phyloP scores from a whole-genome alignment of 2,888 invertebrate genomes.

The Drosophila affinis region DNA sequence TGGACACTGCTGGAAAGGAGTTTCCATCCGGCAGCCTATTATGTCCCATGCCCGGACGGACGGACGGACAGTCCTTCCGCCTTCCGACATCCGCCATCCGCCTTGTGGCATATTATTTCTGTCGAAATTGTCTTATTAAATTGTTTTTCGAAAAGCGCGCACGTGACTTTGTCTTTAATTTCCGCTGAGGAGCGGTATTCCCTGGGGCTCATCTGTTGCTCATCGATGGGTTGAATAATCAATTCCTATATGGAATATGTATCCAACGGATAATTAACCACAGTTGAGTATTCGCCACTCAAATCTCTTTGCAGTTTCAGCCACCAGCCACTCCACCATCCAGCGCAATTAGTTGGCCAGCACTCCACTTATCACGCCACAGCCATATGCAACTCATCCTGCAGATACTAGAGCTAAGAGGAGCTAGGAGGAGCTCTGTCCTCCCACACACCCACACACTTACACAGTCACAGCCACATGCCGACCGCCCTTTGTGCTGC shows the following conservation, averaged over 20 bases:
- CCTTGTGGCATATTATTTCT: conserved; percentile 52
- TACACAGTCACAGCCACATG: neutral
- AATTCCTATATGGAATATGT: neutral
- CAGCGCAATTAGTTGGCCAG: conserved; percentile 37
- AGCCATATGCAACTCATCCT: conserved; percentile 12
- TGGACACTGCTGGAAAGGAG: conserved; percentile 43
- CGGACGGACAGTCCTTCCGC: neutral
- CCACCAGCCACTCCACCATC: too few species aligned
- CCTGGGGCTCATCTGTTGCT: neutral
- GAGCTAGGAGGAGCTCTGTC: neutral
- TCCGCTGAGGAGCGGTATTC: neutral
- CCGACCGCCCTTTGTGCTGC: conserved; percentile 51
- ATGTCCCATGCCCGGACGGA: neutral
- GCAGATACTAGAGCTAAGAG: neutral
- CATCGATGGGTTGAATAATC: neutral
- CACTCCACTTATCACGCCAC: conserved; percentile 23
- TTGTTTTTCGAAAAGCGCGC: conserved; percentile 48
- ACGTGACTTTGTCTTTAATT: conserved; percentile 63
- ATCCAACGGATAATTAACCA: neutral
- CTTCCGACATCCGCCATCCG: conserved; percentile 6
- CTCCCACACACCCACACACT: neutral
- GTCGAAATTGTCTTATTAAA: conserved; percentile 59
- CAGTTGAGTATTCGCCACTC: neutral
- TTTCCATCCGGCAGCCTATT: conserved; percentile 18
- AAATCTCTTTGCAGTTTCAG: neutral